Percentiles rank a stretch among this genome's conserved stretches.
Evolutionary conservation across 2,113 vertebrate species (phyloP).

Genomic region (Fregata magnificens): DNA sequence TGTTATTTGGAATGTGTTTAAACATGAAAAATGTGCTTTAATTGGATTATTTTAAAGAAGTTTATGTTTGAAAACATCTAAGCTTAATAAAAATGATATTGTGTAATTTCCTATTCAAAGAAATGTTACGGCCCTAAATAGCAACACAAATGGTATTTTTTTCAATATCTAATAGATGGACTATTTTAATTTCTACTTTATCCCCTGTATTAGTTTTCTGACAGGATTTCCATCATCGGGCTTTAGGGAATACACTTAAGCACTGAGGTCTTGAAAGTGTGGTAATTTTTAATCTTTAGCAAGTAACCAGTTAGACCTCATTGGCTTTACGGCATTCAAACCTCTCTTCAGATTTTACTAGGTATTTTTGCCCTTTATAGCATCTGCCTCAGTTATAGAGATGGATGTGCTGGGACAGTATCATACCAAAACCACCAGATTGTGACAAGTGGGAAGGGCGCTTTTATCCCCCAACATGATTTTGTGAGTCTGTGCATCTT

Average conservation of each 20-base stretch:
- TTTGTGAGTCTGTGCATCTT: neutral
- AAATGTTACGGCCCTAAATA: neutral
- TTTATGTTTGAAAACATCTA: neutral
- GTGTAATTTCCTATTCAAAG: neutral
- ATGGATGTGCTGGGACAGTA: neutral
- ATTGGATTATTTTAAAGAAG: neutral
- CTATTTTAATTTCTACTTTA: slow-evolving; percentile 5
- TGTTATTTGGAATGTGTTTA: neutral
- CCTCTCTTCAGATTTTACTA: neutral
- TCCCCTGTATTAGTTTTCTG: neutral
- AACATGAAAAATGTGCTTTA: neutral
- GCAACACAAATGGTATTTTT: neutral
- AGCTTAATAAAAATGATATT: neutral
- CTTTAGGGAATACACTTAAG: neutral
- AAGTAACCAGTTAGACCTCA: neutral
- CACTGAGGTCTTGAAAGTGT: neutral
- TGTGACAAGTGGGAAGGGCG: fast-evolving
- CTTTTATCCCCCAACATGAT: neutral
- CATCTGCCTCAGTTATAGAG: neutral
- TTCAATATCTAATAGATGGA: neutral
- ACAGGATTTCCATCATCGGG: neutral
- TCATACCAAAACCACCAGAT: neutral
- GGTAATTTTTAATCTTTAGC: neutral
- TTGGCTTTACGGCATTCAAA: neutral
- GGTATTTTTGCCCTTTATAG: neutral